Conservation (phyloP, 2,797 vertebrate species). For the Merluccius polli region DNA sequence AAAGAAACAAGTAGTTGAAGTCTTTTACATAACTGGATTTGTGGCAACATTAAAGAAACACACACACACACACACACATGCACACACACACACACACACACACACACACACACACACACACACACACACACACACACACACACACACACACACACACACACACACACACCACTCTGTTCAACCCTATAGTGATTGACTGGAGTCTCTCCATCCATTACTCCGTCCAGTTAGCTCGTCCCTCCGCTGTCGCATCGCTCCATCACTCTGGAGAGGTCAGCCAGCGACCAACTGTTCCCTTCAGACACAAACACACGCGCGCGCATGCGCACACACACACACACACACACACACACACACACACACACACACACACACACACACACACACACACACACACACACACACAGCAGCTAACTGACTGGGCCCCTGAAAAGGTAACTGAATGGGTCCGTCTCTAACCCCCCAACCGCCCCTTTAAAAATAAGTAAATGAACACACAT, state of each 20-base stretch:
- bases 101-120: neutral
- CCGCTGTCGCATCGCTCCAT: neutral
- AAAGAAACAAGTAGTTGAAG: neutral
- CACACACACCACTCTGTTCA: neutral
- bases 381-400: neutral
- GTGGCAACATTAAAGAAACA: neutral
- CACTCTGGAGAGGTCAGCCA: neutral
- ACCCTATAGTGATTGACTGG: neutral
- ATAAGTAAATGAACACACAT: neutral
- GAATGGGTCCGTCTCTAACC: neutral
- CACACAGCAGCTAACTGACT: neutral
- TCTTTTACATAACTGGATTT: neutral
- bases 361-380: neutral
- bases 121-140: neutral
- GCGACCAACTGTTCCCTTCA: slow-evolving; percentile 4
- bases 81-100: neutral
- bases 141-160: neutral
- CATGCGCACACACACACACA: neutral
- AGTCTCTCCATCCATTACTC: neutral
- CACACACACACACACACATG: neutral
- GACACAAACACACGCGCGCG: neutral
- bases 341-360: neutral
- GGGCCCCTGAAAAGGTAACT: neutral
- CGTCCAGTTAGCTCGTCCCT: neutral
- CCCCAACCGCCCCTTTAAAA: neutral